Evolutionary conservation across 2,113 vertebrate genomes (phyloP).

Genomic region (Oryzias melastigma): DNA sequence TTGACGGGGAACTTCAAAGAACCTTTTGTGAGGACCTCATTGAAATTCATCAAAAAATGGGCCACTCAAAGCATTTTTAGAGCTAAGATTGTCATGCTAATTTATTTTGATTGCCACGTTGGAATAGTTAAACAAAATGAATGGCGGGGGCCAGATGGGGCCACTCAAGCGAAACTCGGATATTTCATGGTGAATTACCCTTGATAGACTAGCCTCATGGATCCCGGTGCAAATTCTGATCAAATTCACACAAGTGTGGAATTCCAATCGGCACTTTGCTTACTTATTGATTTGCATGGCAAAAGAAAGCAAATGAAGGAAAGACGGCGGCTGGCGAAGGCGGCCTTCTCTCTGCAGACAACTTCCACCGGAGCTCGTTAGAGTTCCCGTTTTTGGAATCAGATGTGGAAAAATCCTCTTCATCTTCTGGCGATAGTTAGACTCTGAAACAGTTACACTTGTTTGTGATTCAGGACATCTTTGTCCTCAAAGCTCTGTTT

Average conservation of each 20-base stretch:
- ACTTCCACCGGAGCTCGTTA: conserved; percentile 10
- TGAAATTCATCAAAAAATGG: conserved; percentile 75
- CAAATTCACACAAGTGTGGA: conserved; percentile 62
- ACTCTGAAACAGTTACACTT: conserved; percentile 13
- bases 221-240: conserved; percentile 67
- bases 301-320: conserved; percentile 31
- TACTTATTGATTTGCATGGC: conserved; percentile 63
- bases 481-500: no score
- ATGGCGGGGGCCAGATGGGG: conserved; percentile 74
- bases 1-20: conserved; percentile 55
- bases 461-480: no score
- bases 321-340: conserved; percentile 25
- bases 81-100: conserved; percentile 85
- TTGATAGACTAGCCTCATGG: conserved; percentile 58
- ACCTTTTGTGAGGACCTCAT: conserved; percentile 70
- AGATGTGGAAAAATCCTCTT: neutral
- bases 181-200: conserved; percentile 81
- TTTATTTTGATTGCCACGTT: conserved; percentile 82
- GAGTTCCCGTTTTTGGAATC: conserved; percentile 19
- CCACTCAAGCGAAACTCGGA: conserved; percentile 72
- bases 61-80: conserved; percentile 70
- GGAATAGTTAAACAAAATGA: conserved; percentile 81
- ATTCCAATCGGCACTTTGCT: conserved; percentile 65
- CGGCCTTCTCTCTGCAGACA: conserved; percentile 14
- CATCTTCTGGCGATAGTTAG: neutral